phyloP scores from a whole-genome alignment of 2,797 vertebrate genomes.

The Acrossocheilus fasciatus region DNA sequence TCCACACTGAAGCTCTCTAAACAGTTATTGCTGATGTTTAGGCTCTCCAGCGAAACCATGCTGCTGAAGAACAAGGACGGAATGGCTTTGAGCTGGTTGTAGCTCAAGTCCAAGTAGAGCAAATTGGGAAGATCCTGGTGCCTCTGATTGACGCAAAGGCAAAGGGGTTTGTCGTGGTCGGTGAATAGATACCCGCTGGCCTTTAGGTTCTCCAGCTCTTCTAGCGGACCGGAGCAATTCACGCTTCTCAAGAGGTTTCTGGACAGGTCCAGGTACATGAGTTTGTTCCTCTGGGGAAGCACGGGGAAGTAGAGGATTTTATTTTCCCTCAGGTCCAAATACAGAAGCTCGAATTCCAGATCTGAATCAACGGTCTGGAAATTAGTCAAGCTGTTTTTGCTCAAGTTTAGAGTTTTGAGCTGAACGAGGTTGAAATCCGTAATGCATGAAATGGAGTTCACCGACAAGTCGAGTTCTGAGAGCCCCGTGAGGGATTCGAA shows the following conservation, averaged over 20 bases:
- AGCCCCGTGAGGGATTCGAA: conserved; percentile 84
- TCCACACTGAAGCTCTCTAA: conserved; percentile 77
- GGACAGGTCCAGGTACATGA: conserved; percentile 87
- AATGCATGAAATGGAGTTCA: conserved; percentile 96
- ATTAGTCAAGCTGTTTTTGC: conserved; percentile 90
- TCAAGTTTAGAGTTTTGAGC: conserved; percentile 87
- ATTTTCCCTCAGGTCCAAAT: conserved; percentile 91
- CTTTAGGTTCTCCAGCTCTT: conserved; percentile 65
- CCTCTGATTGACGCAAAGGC: conserved; percentile 52
- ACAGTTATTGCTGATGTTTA: conserved; percentile 94
- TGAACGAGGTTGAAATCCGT: conserved; percentile 89
- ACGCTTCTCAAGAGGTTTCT: conserved; percentile 85
- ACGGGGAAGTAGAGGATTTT: conserved; percentile 87
- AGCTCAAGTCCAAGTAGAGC: conserved; percentile 89
- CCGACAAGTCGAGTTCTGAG: conserved; percentile 89
- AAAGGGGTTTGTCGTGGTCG: neutral
- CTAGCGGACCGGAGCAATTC: conserved; percentile 65
- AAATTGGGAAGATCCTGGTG: conserved; percentile 71
- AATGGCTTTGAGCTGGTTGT: conserved; percentile 86
- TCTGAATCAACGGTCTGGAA: conserved; percentile 79
- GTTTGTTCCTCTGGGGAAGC: conserved; percentile 80
- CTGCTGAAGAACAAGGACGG: conserved; percentile 80
- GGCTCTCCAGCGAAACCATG: conserved; percentile 80
- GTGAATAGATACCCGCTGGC: conserved; percentile 59
- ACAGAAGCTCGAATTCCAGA: conserved; percentile 75